Base-by-base conservation (phyloP, 2,113 vertebrate species). In the Myanophis thanlyinensis region DNA sequence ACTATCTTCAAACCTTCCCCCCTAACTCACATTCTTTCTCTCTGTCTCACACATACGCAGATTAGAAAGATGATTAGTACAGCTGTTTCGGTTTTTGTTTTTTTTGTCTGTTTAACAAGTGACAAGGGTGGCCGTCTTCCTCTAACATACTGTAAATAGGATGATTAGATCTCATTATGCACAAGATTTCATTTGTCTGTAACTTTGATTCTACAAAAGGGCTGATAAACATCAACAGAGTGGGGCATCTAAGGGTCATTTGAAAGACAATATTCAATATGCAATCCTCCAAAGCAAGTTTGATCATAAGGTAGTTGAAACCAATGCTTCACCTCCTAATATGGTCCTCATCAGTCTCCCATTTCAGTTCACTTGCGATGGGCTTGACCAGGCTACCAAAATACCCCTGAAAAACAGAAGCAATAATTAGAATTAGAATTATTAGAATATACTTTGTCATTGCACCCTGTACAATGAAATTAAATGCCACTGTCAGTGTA, bases 331-430 rank as follows among this genome's bases (percentile, higher is more conserved):
- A 95, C 98, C 98, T 98, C 8, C 96, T 0, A 53, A 95, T 98
- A 94, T 98, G 98, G 8, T 8, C 92, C 80, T 97, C 98, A 0
- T 0, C 6, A 73, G 99, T 99, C 0, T 48, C 0, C 99, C 99
- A 99, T 13, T 89, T 51, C 25, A 99, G 96, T 0, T 48, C 0
- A 85, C 92, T 80, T 18, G 98, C 97, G 80, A 97, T 97, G 40
- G 93, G 93, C 93, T 97, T 98, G 85, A 99, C 98, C 92, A 98
- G 97, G 1, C 8, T 2, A 22, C 59, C 92, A 94, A 99, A 99
- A 92, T 99, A 97, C 59, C 10, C 27, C 99, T 99, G 94, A 96
- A 94, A 40, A n/a, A n/a, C n/a, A n/a, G n/a, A n/a, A n/a, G n/a
- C n/a, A n/a, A n/a, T n/a, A n/a, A n/a, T n/a, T n/a, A n/a, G n/a